These are phyloP conservation scores for Oryzaephilus surinamensis DNA, from an alignment of 1,140 invertebrate species.

Conservation along the genomic window DNA sequence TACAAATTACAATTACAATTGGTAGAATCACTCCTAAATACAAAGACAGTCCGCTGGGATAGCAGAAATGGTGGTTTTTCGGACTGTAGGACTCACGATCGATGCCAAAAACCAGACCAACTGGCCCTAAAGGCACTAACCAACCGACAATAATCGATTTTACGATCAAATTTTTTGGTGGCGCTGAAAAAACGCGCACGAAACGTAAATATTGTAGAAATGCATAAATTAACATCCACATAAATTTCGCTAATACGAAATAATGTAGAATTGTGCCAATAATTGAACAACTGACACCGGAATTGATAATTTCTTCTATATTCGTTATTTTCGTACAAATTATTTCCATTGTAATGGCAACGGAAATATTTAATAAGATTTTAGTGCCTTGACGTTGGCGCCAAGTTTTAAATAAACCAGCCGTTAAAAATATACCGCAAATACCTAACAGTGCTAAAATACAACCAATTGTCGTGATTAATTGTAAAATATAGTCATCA, in stretches of 20 bases:
- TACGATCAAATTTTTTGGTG: conserved; percentile 28
- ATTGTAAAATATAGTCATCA: conserved; percentile 35
- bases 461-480: conserved; percentile 49
- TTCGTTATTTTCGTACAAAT: conserved; percentile 44
- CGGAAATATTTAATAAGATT: conserved; percentile 46
- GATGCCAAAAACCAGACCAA: too few species aligned
- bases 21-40: conserved; percentile 43
- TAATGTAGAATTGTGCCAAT: conserved; percentile 49
- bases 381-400: conserved; percentile 48
- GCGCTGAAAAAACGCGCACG: conserved; percentile 43
- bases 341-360: conserved; percentile 45
- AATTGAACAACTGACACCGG: conserved; percentile 34
- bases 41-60: conserved; percentile 43
- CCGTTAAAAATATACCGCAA: conserved; percentile 46
- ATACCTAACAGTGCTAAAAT: conserved; percentile 46
- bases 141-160: conserved; percentile 29
- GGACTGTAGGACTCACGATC: conserved; percentile 39
- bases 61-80: conserved; percentile 38
- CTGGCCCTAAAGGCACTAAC: conserved; percentile 24
- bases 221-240: conserved; percentile 55
- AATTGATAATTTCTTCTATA: conserved; percentile 30
- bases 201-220: conserved; percentile 49
- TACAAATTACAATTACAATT: conserved; percentile 40
- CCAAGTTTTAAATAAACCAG: conserved; percentile 44
- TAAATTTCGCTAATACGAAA: conserved; percentile 47